These are phyloP conservation scores for Cheilosia vernalis DNA, from an alignment of 2,888 invertebrate species.

Conservation along the genomic window DNA sequence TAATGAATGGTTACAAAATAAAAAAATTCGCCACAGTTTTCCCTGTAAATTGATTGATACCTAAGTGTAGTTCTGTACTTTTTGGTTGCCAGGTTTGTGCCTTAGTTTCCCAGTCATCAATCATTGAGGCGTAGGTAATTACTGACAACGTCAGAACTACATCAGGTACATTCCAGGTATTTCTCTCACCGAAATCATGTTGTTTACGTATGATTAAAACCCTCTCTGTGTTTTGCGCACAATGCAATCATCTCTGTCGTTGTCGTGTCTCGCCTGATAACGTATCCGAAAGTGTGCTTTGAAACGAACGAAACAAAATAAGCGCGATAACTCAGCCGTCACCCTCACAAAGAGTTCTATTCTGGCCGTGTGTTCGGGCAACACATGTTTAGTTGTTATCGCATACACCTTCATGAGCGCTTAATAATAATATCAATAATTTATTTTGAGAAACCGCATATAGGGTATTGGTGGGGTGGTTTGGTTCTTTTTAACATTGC, in stretches of 20 bases:
- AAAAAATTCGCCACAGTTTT: too few species aligned
- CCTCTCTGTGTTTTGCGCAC: conserved; percentile 12
- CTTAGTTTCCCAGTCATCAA: background rate
- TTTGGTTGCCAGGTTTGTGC: background rate
- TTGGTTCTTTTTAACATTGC: background rate
- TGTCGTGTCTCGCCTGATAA: conserved; percentile 48
- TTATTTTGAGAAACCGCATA: conserved; percentile 6
- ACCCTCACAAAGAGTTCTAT: conserved; percentile 44
- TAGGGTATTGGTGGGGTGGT: conserved; percentile 44
- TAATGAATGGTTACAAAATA: too few species aligned
- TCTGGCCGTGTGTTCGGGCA: conserved; percentile 24
- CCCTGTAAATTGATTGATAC: too few species aligned
- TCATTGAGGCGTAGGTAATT: conserved; percentile 32
- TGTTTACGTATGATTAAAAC: conserved; percentile 54
- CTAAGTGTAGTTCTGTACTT: too few species aligned
- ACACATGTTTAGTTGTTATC: conserved; percentile 51
- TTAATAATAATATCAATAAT: conserved; percentile 55
- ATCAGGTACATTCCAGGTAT: background rate
- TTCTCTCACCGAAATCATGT: background rate
- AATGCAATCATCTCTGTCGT: conserved; percentile 21
- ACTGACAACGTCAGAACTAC: conserved; percentile 20
- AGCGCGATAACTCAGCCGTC: conserved; percentile 42
- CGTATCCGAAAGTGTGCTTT: conserved; percentile 29
- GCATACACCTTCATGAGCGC: conserved; percentile 53
- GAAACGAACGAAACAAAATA: conserved; percentile 9